A percentile compares a stretch with the other conserved stretches of the same genome.
Evolutionary conservation across 2,797 vertebrate genomes (phyloP).

Genomic region (Caiman crocodilus): DNA sequence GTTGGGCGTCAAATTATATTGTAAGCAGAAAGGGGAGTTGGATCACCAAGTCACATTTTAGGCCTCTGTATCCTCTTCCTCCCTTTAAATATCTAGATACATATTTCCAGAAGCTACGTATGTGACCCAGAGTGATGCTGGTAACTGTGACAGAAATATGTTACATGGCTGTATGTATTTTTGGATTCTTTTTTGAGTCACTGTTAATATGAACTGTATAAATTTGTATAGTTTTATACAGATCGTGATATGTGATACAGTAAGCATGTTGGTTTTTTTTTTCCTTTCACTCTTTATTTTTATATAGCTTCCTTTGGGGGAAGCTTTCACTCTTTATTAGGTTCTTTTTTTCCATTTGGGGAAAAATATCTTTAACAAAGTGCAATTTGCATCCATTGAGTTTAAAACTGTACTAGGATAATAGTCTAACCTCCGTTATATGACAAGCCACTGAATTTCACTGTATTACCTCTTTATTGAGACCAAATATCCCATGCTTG

Average conservation of each 20-base stretch:
- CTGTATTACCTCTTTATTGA: too few species aligned
- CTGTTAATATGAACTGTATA: background rate
- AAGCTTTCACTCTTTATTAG: too few species aligned
- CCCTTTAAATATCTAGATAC: background rate
- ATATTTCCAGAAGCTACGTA: background rate
- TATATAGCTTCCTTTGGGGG: background rate
- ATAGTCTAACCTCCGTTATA: too few species aligned
- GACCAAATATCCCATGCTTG: too few species aligned
- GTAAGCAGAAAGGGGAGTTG: too few species aligned
- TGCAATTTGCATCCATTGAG: too few species aligned
- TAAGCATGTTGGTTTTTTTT: background rate
- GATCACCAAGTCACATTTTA: too few species aligned
- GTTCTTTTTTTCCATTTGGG: background rate
- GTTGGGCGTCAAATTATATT: too few species aligned
- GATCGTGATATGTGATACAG: background rate
- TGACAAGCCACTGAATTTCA: too few species aligned
- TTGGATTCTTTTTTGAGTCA: background rate
- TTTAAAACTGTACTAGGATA: too few species aligned
- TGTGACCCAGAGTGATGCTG: constrained; percentile 13
- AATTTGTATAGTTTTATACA: background rate
- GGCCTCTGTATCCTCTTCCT: background rate
- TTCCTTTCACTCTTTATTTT: background rate
- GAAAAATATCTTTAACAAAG: background rate
- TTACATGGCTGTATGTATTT: background rate
- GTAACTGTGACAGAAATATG: constrained; percentile 23